Evolutionary conservation across 30 jellyfish, hydroid and myxozoan species (phyloP).

Genomic region (Aurelia aurita): DNA sequence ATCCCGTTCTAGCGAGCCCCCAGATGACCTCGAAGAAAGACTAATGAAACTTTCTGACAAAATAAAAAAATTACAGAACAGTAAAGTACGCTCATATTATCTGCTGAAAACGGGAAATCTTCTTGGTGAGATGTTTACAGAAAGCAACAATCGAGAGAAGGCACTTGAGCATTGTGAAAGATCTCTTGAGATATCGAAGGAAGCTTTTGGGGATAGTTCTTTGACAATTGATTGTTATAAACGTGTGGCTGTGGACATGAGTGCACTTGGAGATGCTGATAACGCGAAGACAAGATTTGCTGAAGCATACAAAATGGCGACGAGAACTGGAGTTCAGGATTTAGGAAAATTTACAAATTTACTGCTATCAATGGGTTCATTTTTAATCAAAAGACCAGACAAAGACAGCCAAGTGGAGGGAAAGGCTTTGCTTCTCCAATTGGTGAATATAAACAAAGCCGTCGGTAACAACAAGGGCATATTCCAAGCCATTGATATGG

Average conservation of each 20-base stretch:
- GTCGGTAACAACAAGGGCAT: neutral
- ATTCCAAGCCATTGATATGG: neutral
- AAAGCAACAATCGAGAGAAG: neutral
- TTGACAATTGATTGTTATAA: slow-evolving; percentile 19
- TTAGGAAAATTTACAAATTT: neutral
- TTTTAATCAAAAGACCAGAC: neutral
- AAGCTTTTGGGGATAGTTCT: slow-evolving; percentile 30
- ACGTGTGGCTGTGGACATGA: neutral
- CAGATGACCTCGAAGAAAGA: neutral
- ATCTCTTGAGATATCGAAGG: neutral
- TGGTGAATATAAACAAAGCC: too few relatives aligned
- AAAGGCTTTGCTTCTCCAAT: neutral
- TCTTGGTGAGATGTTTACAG: neutral
- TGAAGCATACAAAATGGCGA: neutral
- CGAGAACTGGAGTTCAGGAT: slow-evolving; percentile 1
- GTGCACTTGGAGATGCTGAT: neutral
- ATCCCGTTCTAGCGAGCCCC: neutral
- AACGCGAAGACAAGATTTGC: neutral
- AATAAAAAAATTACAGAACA: neutral
- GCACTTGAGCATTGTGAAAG: neutral
- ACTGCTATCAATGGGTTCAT: neutral
- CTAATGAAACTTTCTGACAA: neutral
- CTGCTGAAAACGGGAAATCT: neutral
- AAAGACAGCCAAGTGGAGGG: neutral
- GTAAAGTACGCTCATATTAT: neutral